Evolutionary conservation across 2,888 invertebrate genomes (phyloP), one percentile per base, ranked within the genome.

Genomic region (Sialis fuliginosa): DNA sequence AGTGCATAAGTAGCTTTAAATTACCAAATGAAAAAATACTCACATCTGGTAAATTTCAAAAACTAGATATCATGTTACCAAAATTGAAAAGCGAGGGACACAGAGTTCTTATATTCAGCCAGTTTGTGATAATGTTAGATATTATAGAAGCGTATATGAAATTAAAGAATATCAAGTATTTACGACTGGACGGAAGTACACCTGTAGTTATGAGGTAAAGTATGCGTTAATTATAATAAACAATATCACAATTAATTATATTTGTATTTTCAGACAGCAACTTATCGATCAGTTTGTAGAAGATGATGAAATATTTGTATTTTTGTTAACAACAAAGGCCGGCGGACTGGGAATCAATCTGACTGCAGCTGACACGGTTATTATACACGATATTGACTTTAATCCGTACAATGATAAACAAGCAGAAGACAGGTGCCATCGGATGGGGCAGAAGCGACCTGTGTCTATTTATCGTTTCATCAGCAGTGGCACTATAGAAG

Each of bases 401-500:
- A 97, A 97, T 69, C 96, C 96, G 0, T 95, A 96, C 66, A 96
- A 96, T 63, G 96, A 97, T 64, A 95, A 93, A 64, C 93, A 95
- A 67, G 96, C 96, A 0, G 95, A 96, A 63, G 96, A 97, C 68
- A 72, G 83, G 52, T 82, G 82, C 60, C 83, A 84, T 61, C 68
- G 83, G 32, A 77, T 84, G 75, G 83, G 83, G 0, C 83, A 84
- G 59, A 76, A 71, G 1, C 83, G 85, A 53, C 83, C 87, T 0
- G 96, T 97, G 6, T 79, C 72, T 37, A 87, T 96, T 50, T 81
- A 88, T 62, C 75, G 92, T 55, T 69, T 96, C 45, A 72, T 97
- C 50, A 79, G 86, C 50, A 75, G 84, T 56, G 82, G 81, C 46
- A 90, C 92, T 8, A 88, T 96, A 52, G 95, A 96, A 64, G 93